Evolutionary conservation across 2,113 vertebrate species (phyloP).

Genomic region (Sorex fumeus): DNA sequence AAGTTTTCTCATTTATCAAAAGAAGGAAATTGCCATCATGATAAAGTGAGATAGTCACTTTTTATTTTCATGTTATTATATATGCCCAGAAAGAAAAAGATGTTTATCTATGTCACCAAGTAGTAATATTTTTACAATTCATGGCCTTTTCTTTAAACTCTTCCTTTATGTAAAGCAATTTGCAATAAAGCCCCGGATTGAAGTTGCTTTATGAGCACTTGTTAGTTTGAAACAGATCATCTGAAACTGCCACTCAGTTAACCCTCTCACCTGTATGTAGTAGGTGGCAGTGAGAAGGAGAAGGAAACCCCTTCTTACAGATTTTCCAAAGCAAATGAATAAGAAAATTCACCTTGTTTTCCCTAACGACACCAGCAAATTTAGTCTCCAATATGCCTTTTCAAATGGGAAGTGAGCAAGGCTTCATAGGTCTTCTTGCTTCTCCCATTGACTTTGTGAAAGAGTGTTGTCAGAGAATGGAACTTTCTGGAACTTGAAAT

Average conservation of each 20-base stretch:
- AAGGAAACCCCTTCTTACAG: not conserved
- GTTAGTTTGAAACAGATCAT: slow-evolving; percentile 3
- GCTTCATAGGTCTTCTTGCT: not conserved
- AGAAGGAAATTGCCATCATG: not conserved
- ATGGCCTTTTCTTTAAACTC: slow-evolving; percentile 25
- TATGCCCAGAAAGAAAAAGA: slow-evolving; percentile 46
- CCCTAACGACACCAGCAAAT: not conserved
- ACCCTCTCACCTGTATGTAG: not conserved
- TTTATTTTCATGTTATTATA: not conserved
- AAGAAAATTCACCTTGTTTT: not conserved
- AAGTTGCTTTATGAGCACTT: not conserved
- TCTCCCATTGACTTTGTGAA: not conserved
- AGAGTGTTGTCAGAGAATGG: not conserved
- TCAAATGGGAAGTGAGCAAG: not conserved
- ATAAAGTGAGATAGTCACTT: not conserved
- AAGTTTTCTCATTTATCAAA: not conserved
- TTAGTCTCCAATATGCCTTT: not conserved
- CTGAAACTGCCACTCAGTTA: not conserved
- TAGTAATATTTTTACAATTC: not conserved
- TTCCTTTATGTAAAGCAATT: not conserved
- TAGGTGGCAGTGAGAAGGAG: not conserved
- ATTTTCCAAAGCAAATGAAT: slow-evolving; percentile 24
- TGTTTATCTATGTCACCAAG: not conserved
- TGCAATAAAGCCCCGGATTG: not conserved
- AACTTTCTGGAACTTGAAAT: slow-evolving; percentile 4